Evolutionary conservation across 2,888 invertebrate genomes (phyloP), one percentile per base, ranked within the genome.

Genomic region (Mellilla xanthometata): DNA sequence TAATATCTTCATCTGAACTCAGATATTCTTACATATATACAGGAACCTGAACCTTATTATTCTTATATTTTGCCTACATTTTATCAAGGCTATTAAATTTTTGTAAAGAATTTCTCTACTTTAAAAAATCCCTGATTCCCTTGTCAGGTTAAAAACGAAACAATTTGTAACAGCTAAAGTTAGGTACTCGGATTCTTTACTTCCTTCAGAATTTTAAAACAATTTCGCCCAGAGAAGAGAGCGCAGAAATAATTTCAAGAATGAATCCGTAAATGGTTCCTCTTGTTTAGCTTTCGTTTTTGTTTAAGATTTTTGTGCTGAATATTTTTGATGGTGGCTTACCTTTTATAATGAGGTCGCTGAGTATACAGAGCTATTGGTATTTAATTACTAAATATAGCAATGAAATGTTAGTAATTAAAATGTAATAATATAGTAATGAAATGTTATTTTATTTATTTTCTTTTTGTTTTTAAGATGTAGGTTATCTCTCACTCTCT

Each of bases 221-320:
- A 67, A 60, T 67, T 61, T 61, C 13, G 54, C 46, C 49, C 54
- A 52, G 48, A 54, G 45, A 49, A 44, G 26, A 52, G 44, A 26
- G 33, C 28, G 49, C 33, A 34, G 49, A 50, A 55, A 53, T 55
- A 64, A 65, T 68, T 68, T 58, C 40, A 39, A 51, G 59, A 59
- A 65, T 56, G 52, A 60, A 58, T 60, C 51, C 47, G 46, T 48
- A 57, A 62, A 62, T 60, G 64, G 60, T 61, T 63, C 56, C 52
- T 52, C 52, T 65, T 59, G 46, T 54, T 54, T 41, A 51, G 51
- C 45, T 51, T 56, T 44, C 45, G 40, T 51, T 55, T 52, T 56
- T 55, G 48, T 56, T 55, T 44, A 54, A 47, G 50, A 57, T 56
- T 52, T 56, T 52, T 54, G 43, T 31, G 49, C 54, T 49, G 55